A percentile compares a stretch with the other conserved stretches of the same genome.
Evolutionary conservation across 2,113 vertebrate species (phyloP).

Genomic region (Danionella cerebrum): DNA sequence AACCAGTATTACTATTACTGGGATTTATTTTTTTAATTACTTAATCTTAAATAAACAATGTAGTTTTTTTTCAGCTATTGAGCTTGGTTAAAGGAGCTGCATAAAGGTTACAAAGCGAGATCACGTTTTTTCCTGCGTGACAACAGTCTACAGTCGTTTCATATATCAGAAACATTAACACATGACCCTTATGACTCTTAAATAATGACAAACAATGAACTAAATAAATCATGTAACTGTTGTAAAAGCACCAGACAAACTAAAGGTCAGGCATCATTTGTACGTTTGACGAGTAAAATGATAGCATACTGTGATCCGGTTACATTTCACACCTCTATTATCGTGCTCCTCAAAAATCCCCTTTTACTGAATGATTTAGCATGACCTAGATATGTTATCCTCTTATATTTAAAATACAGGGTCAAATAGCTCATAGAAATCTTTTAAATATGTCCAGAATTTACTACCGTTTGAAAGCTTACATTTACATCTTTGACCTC

Average conservation of each 20-base stretch:
- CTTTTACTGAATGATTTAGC: background rate
- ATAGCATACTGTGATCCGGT: background rate
- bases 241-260: background rate
- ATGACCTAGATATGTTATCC: background rate
- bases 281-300: background rate
- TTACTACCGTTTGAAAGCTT: background rate
- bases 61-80: too few relatives aligned
- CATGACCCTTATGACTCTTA: background rate
- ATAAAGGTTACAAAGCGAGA: too few relatives aligned
- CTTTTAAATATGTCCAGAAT: background rate
- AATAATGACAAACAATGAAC: background rate
- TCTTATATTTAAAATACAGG: background rate
- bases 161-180: slow-evolving; percentile 35
- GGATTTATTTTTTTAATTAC: too few relatives aligned
- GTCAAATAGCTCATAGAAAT: too few relatives aligned
- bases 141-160: slow-evolving; percentile 3
- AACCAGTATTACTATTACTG: too few relatives aligned
- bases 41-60: too few relatives aligned
- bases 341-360: background rate
- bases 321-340: background rate
- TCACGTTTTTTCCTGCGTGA: background rate
- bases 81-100: too few relatives aligned
- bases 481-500: background rate
- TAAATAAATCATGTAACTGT: background rate
- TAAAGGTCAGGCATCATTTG: background rate